These are phyloP conservation scores for Dasyornis broadbenti DNA, from an alignment of 2,113 vertebrate species.

Conservation along the genomic window DNA sequence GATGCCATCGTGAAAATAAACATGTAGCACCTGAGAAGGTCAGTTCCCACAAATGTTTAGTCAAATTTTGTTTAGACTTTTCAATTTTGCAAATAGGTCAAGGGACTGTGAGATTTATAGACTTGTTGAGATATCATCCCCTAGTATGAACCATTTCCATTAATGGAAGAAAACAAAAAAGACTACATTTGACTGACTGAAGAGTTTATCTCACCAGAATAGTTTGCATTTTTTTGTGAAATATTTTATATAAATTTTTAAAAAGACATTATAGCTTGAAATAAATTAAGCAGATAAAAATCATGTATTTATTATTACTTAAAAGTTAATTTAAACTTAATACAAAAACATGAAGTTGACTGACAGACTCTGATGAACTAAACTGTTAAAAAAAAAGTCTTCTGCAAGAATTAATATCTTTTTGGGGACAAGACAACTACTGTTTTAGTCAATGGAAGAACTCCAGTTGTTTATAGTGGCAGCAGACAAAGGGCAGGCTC, in stretches of 20 bases:
- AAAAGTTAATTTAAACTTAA: background rate
- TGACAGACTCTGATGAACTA: background rate
- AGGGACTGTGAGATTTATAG: background rate
- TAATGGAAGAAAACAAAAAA: background rate
- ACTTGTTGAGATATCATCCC: background rate
- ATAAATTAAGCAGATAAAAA: background rate
- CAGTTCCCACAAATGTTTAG: background rate
- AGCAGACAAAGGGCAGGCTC: background rate
- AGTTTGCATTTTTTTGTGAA: background rate
- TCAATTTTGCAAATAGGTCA: background rate
- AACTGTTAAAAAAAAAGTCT: background rate
- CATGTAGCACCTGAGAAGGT: background rate
- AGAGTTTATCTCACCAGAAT: background rate
- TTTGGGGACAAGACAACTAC: background rate
- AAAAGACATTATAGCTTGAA: background rate
- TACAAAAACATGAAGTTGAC: background rate
- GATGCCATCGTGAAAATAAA: background rate
- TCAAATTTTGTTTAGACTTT: constrained; percentile 9
- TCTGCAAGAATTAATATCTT: background rate
- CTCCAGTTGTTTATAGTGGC: background rate
- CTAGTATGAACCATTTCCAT: background rate
- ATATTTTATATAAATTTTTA: background rate
- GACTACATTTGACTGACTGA: background rate
- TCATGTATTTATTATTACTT: background rate
- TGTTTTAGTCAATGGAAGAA: background rate